These are phyloP conservation scores for Lepisosteus oculatus DNA, from an alignment of 2,113 vertebrate species.

Conservation along the genomic window DNA sequence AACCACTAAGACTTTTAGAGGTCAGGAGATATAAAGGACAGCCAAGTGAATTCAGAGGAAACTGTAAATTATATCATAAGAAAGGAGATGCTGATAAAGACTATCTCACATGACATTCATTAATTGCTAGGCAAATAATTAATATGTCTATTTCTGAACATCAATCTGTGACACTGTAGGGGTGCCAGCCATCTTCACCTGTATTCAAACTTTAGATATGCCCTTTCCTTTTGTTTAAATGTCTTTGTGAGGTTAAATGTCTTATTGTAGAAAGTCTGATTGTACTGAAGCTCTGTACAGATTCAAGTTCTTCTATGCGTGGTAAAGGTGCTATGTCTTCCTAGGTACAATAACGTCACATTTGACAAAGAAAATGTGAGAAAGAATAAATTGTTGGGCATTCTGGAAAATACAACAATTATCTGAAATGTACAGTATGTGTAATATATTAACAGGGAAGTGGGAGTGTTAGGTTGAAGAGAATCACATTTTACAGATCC, in stretches of 20 bases:
- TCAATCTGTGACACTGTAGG: constrained; percentile 10
- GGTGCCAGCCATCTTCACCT: not conserved
- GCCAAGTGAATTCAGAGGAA: constrained; percentile 42
- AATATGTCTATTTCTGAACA: constrained; percentile 31
- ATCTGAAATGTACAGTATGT: too few relatives aligned
- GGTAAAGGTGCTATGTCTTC: too few relatives aligned
- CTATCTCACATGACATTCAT: constrained; percentile 42
- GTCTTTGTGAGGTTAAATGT: not conserved
- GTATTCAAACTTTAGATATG: not conserved
- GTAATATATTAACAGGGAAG: too few relatives aligned
- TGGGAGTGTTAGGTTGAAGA: too few relatives aligned
- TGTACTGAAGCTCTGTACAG: too few relatives aligned
- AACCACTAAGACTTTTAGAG: constrained; percentile 40
- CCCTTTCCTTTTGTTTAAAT: not conserved
- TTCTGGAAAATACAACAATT: too few relatives aligned
- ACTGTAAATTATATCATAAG: constrained; percentile 43
- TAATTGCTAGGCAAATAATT: constrained; percentile 50
- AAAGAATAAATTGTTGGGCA: too few relatives aligned
- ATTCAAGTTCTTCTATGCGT: too few relatives aligned
- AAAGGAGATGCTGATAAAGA: constrained; percentile 40
- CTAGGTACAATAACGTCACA: too few relatives aligned
- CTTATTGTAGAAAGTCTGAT: too few relatives aligned
- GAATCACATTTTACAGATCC: too few relatives aligned
- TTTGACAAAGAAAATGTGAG: too few relatives aligned
- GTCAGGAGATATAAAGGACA: constrained; percentile 46